Evolutionary conservation across 2,113 vertebrate species (phyloP).

Genomic region (Loxodonta africana): DNA sequence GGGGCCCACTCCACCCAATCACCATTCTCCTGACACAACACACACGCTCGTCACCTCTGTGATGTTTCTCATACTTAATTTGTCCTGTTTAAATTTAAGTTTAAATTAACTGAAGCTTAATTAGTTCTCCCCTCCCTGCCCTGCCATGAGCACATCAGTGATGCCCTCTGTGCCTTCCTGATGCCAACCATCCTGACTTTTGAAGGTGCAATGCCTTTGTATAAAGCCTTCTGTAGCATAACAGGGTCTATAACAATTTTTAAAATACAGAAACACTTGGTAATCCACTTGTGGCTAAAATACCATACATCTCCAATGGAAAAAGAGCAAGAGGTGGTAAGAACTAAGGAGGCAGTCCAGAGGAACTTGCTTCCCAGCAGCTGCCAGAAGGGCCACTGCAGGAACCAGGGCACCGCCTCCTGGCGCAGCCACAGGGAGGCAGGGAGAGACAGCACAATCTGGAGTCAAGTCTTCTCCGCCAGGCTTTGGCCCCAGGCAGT

Average conservation of each 20-base stretch:
- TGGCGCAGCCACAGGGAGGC: neutral
- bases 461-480: rapidly evolving
- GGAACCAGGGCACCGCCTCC: no score
- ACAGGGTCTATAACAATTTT: neutral
- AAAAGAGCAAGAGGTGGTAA: no score
- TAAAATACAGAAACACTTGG: neutral
- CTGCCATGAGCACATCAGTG: neutral
- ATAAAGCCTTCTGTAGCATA: neutral
- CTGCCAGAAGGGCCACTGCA: neutral
- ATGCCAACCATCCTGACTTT: neutral
- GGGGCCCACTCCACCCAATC: neutral
- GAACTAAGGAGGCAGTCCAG: neutral
- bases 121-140: neutral
- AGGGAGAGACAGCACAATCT: neutral
- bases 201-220: neutral
- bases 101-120: neutral
- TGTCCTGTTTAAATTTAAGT: neutral
- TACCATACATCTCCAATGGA: neutral
- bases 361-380: neutral
- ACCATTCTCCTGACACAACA: neutral
- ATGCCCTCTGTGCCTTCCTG: neutral
- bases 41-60: neutral
- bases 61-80: neutral
- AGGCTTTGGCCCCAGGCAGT: neutral
- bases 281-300: neutral